These are phyloP conservation scores for Propsilocerus akamusi DNA, from an alignment of 1,140 invertebrate species.

Conservation along the genomic window DNA sequence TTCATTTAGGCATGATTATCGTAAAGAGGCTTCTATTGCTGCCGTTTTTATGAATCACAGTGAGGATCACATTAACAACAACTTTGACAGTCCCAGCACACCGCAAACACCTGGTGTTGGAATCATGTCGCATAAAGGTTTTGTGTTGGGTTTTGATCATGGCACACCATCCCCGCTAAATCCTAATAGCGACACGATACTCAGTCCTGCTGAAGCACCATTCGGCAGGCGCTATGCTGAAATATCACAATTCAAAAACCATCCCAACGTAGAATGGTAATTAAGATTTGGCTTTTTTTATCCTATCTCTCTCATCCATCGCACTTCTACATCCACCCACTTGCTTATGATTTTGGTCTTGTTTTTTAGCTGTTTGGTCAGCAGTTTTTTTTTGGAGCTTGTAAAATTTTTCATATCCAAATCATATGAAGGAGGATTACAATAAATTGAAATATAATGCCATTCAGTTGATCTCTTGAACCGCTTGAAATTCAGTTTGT, in stretches of 20 bases:
- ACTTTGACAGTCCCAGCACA: not conserved
- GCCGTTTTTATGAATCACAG: not conserved
- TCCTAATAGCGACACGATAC: constrained; percentile 11
- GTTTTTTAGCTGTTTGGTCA: too few relatives aligned
- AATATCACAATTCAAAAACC: constrained; percentile 20
- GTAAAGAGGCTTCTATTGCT: not conserved
- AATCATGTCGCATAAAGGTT: not conserved
- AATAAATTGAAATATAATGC: constrained; percentile 3
- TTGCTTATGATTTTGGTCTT: not conserved
- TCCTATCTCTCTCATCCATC: not conserved
- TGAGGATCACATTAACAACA: not conserved
- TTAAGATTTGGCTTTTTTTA: not conserved
- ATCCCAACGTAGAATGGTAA: constrained; percentile 2
- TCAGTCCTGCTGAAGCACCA: constrained; percentile 23
- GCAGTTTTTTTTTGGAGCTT: too few relatives aligned
- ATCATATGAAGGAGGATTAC: not conserved
- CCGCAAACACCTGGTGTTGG: not conserved
- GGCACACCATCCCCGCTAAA: not conserved
- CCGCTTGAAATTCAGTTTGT: not conserved
- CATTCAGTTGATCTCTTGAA: not conserved
- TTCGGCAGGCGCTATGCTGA: constrained; percentile 22
- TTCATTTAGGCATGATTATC: not conserved
- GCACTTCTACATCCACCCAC: not conserved
- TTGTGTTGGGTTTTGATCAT: not conserved
- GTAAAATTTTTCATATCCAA: not conserved